Percentiles rank a stretch among this genome's conserved stretches.
These are phyloP conservation scores for Herpailurus yagouaroundi DNA, from an alignment of 2,113 vertebrate species.

Conservation along the genomic window DNA sequence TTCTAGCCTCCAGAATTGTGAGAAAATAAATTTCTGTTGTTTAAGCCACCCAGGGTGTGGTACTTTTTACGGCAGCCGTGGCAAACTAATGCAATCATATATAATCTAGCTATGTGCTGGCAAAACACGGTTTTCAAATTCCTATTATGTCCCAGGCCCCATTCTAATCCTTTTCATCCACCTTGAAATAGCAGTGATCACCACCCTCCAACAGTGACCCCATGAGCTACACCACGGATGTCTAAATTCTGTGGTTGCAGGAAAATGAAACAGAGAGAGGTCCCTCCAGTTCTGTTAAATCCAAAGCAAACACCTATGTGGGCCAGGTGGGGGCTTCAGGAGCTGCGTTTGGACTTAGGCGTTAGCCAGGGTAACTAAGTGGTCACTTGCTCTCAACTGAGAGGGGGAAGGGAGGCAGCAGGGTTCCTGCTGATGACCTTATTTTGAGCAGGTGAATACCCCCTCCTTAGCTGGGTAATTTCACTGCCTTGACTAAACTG, in stretches of 20 bases:
- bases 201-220: neutral
- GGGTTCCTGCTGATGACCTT: neutral
- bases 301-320: neutral
- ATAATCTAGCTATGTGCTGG: neutral
- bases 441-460: neutral
- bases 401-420: neutral
- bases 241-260: slow-evolving; percentile 3
- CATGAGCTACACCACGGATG: neutral
- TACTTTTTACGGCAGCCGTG: neutral
- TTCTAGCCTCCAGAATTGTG: neutral
- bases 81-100: neutral
- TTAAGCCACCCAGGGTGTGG: neutral
- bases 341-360: neutral
- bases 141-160: neutral
- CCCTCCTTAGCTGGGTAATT: neutral
- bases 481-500: neutral
- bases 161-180: neutral
- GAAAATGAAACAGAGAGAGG: slow-evolving; percentile 11
- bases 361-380: neutral
- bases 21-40: neutral
- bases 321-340: neutral
- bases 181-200: neutral
- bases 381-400: neutral
- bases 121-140: neutral
- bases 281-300: neutral